Conservation (phyloP, 2,888 invertebrate species). For the Germaria angustata region DNA sequence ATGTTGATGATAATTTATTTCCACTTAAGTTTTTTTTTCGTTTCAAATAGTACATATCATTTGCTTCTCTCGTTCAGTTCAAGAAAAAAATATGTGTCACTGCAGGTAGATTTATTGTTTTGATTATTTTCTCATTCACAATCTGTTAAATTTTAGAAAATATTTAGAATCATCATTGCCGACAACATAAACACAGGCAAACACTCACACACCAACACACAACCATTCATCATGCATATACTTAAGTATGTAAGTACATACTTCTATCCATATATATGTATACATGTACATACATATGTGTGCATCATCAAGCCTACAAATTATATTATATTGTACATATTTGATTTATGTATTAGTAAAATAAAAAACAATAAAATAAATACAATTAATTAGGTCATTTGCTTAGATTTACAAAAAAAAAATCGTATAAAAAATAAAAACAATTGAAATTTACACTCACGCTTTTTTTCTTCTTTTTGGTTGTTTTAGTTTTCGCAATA, state of each 20-base stretch:
- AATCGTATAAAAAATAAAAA: conserved; percentile 11
- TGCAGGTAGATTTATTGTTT: conserved; percentile 54
- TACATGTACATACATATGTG: background rate
- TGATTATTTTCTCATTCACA: conserved; percentile 53
- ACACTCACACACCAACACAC: background rate
- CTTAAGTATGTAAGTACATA: no score
- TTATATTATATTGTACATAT: background rate
- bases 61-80: background rate
- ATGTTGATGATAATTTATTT: conserved; percentile 33
- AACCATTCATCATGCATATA: background rate
- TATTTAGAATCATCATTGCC: conserved; percentile 32
- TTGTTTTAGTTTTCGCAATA: conserved; percentile 25
- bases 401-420: conserved; percentile 45
- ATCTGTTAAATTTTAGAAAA: conserved; percentile 52
- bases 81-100: conserved; percentile 46
- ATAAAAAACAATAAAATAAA: conserved; percentile 45
- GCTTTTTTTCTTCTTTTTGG: conserved; percentile 22
- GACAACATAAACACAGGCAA: background rate
- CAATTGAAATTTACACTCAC: conserved; percentile 50
- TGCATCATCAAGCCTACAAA: conserved; percentile 1
- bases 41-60: background rate
- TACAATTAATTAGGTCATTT: conserved; percentile 64
- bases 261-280: no score
- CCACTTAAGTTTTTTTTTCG: conserved; percentile 16
- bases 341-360: conserved; percentile 51